Evolutionary conservation across 2,888 invertebrate genomes (phyloP), one percentile per base, ranked within the genome.

Genomic region (Drosophila recens): DNA sequence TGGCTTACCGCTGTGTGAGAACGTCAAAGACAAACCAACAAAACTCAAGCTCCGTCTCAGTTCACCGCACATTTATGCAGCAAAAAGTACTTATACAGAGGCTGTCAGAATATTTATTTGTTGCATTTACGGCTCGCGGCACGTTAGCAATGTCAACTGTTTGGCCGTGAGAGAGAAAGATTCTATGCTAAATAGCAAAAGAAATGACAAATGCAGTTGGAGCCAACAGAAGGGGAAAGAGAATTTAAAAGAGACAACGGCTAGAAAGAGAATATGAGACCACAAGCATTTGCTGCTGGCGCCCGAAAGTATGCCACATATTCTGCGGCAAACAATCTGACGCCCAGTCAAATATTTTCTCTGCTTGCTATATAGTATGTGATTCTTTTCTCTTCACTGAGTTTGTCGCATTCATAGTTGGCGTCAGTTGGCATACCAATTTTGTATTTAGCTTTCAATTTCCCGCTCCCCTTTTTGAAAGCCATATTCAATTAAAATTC

Each of bases 281-380:
- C 82, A 53, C 72, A 67, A 52, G 67, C 67, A 69, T 78, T 80
- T 75, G 42, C 56, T 65, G 48, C 56, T 52, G 68, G 58, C 73
- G 79, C 87, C 82, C 36, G 68, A 76, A 71, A 81, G 67, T 69
- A 81, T 79, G 79, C 76, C 51, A 53, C 80, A 69, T 40, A 68
- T 52, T 62, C 20, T 66, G 57, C 61, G 46, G 51, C 45, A 27
- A 51, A 57, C 69, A 70, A 77, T 74, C 53, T 53, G 66, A 33
- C 42, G 51, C 59, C 62, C 63, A 51, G 17, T 13, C 49, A 58
- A 62, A 62, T 15, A 52, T 56, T 68, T 30, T 40, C 40, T 33
- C 30, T 17, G 13, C 17, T 8, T 6, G 6, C 20, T 17, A 0
- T 33, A 17, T 17, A 17, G 17, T 17, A 6, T 59, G n/a, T 49